Conservation (phyloP, 1,140 invertebrate species). For the Drosophila tropicalis region DNA sequence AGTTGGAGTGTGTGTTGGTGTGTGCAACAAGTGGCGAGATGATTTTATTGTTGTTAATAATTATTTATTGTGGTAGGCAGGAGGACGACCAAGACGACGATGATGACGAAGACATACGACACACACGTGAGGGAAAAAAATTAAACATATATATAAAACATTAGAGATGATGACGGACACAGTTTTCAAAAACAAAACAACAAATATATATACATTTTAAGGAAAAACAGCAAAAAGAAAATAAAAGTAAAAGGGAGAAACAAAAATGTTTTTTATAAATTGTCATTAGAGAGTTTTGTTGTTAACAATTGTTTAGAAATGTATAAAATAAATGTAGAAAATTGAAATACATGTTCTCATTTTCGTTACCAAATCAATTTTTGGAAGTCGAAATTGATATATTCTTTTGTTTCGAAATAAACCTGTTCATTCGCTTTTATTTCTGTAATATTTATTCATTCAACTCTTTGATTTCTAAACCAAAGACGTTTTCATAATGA, state of each 20-base stretch:
- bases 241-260: background rate
- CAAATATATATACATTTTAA: background rate
- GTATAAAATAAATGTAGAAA: too few relatives aligned
- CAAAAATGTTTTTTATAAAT: background rate
- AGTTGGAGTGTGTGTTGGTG: constrained; percentile 15
- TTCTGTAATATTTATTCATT: too few relatives aligned
- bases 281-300: background rate
- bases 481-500: too few relatives aligned
- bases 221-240: background rate
- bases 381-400: too few relatives aligned
- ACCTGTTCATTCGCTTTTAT: too few relatives aligned
- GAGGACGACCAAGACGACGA: constrained; percentile 8
- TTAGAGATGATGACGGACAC: constrained; percentile 2
- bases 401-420: too few relatives aligned
- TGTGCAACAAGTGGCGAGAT: constrained; percentile 1
- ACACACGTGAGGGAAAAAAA: constrained; percentile 4
- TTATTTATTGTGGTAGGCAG: constrained; percentile 7
- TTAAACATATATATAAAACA: background rate
- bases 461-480: too few relatives aligned
- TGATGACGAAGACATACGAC: background rate
- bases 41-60: constrained; percentile 18
- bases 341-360: too few relatives aligned
- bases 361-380: too few relatives aligned
- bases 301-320: too few relatives aligned
- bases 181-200: background rate